Base-by-base conservation (phyloP, 2,113 vertebrate species). In the Pedionomus torquatus region DNA sequence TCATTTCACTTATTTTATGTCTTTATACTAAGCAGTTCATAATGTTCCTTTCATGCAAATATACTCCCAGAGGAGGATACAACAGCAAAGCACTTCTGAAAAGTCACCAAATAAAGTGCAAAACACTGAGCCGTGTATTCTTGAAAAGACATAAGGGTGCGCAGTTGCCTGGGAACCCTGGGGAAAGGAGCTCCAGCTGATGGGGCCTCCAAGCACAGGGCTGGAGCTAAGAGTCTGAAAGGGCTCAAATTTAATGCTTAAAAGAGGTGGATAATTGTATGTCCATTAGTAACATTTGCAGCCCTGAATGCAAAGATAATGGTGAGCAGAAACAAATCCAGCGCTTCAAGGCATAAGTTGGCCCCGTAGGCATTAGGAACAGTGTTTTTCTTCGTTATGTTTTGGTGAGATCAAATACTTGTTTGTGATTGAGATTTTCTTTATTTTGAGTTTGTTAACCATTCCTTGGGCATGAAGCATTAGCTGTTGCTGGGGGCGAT, bases 11-110 rank as follows among this genome's bases (percentile, higher is more conserved):
- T 90, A 37, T 54, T 93, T 80, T 80, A 92, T 80, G 68, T 72
- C 54, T 90, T 86, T 70, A 49, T 87, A 44, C 64, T 90, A 84
- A 91, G 70, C 1, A 0, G 78, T 89, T 96, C 13, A 1, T 95
- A 87, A 57, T 84, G 84, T 95, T 95, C 87, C 92, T 94, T 94
- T 94, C 72, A 91, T 87, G 91, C 76, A 89, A 94, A 93, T 96
- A n/a, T 14, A 43, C 25, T 95, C 93, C 84, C 78, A 68, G 81
- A 79, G 78, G 91, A 96, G 28, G 41, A 52, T 46, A 79, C 57
- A 89, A 44, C 30, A 69, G 72, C 84, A 90, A 89, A 83, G 31
- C 41, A 63, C 52, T 85, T 95, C 66, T 76, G 81, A 92, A 91
- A 94, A 87, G 70, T 61, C 81, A 80, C 81, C 72, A 83, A 87